Conservation (phyloP, 1,140 invertebrate species). For the Eupristina koningsbergeri region DNA sequence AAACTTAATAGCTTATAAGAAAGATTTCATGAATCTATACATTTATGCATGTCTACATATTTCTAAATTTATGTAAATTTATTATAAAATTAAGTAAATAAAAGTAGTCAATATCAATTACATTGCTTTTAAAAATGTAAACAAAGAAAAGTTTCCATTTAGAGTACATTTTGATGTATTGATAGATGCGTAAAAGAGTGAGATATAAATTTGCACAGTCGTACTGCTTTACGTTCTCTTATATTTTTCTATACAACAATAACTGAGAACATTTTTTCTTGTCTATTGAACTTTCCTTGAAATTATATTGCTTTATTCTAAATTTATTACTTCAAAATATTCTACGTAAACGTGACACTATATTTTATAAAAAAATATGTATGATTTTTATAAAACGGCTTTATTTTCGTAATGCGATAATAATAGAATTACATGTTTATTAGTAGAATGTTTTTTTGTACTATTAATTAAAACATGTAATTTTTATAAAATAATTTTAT, state of each 20-base stretch:
- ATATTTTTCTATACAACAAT: background rate
- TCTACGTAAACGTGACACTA: background rate
- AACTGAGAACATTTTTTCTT: background rate
- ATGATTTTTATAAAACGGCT: too few species aligned
- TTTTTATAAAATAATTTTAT: too few species aligned
- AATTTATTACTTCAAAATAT: background rate
- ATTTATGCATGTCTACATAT: background rate
- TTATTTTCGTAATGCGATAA: too few species aligned
- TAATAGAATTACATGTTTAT: background rate
- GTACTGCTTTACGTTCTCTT: background rate
- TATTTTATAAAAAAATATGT: background rate
- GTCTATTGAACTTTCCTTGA: background rate
- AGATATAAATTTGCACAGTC: background rate
- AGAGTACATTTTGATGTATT: background rate
- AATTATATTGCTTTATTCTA: too few species aligned
- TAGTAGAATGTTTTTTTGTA: too few species aligned
- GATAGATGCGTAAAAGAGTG: background rate
- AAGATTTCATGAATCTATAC: too few species aligned
- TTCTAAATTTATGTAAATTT: background rate
- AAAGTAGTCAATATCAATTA: background rate
- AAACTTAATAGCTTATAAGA: too few species aligned
- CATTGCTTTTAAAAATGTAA: background rate
- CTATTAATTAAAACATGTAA: too few species aligned
- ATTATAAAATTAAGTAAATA: background rate
- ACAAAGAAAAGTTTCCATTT: conserved; percentile 18